These are phyloP conservation scores for Danaus melanippus DNA, from an alignment of 1,140 invertebrate species.

Conservation along the genomic window DNA sequence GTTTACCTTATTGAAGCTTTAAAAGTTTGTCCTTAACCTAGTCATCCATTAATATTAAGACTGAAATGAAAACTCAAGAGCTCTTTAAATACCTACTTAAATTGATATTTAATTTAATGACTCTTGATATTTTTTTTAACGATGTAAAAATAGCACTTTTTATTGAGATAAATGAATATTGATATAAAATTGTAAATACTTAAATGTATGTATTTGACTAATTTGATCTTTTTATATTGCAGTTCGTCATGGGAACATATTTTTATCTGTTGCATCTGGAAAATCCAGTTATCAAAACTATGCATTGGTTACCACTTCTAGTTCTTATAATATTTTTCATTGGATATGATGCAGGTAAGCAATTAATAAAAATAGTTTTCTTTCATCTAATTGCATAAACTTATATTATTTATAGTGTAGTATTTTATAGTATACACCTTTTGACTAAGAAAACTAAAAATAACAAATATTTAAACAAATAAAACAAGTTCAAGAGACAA, in stretches of 20 bases:
- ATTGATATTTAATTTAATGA: no score
- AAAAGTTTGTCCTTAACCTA: no score
- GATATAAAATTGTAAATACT: no score
- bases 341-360: slow-evolving; percentile 28
- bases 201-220: background rate
- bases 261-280: slow-evolving; percentile 22
- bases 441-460: background rate
- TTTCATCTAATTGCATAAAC: no score
- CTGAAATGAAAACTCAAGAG: no score
- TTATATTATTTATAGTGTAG: no score
- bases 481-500: background rate
- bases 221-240: slow-evolving; percentile 15
- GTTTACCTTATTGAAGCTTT: no score
- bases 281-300: slow-evolving; percentile 3
- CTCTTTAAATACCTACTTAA: no score
- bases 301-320: slow-evolving; percentile 29
- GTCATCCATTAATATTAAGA: no score
- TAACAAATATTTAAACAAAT: no score
- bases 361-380: background rate
- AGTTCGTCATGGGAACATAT: slow-evolving; percentile 31
- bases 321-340: slow-evolving; percentile 25
- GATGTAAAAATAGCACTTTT: background rate
- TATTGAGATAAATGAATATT: background rate
- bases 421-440: background rate
- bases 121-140: no score